Evolutionary conservation across 1,140 invertebrate species (phyloP), one percentile per base, ranked within the genome.

Genomic region (Panagrolaimus sp.): DNA sequence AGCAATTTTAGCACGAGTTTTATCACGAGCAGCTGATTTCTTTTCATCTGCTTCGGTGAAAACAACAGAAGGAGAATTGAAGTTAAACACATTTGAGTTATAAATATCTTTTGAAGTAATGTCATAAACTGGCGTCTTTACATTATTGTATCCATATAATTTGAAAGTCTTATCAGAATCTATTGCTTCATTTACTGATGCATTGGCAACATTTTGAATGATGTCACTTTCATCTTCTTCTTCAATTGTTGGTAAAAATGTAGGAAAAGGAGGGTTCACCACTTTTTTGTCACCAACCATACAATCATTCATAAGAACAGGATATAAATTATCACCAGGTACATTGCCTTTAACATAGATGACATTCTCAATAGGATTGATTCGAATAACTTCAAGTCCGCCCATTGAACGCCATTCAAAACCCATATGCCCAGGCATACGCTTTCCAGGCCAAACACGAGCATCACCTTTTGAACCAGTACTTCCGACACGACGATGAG

Each of bases 391-490:
- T 52, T 82, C 89, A 7, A 91, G 82, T 24, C 92, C 93, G 78
- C 87, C 87, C 14, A 88, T 76, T 44, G 87, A 86, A 73, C 90
- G 87, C 86, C 88, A 82, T 55, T 91, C 71, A 85, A 85, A 85
- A 80, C 96, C 96, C 94, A 98, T 97, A 79, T 95, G 91, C 44
- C 96, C 96, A n/a, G 80, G 93, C 90, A 98, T 88, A 86, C 95
- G 94, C 38, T 91, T 94, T 66, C 96, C 96, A 63, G 91, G 92
- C 90, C 91, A 92, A 24, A 98, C 90, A 73, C 92, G 85, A 6
- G 87, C 90, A 84, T 92, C 92, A 76, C 89, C 80, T 12, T 83
- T 84, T 43, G 83, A 78, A 8, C 92, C 94, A 80, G 95, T 93
- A 77, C 90, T 90, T 72, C 96, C 96, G 65, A 89, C 88, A 81